Conservation (phyloP, 2,797 vertebrate genomes). For the Phataginus tetradactyla region DNA sequence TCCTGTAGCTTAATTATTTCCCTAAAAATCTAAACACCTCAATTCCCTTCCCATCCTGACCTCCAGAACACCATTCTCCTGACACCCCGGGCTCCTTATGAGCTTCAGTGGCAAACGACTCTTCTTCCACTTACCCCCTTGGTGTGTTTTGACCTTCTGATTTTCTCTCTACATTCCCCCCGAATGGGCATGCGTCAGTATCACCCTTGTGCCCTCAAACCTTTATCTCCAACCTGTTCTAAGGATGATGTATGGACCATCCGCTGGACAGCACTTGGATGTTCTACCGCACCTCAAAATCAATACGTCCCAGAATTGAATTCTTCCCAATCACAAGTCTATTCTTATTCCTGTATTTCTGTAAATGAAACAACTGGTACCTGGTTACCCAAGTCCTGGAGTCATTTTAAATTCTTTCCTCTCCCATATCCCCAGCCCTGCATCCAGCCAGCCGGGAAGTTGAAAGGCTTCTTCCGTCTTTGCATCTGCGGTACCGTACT, state of each 20-base stretch:
- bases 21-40: neutral
- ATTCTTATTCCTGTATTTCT: neutral
- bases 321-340: neutral
- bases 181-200: neutral
- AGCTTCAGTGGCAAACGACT: neutral
- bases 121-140: neutral
- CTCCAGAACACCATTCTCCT: neutral
- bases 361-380: neutral
- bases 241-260: neutral
- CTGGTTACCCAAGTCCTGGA: neutral
- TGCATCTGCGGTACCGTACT: neutral
- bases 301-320: neutral
- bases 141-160: neutral
- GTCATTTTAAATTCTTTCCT: neutral
- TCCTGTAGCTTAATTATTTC: neutral
- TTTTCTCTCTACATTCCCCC: neutral
- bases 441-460: no score
- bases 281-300: neutral
- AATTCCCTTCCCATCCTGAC: neutral
- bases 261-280: neutral
- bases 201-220: neutral
- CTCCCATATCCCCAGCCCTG: neutral
- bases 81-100: neutral
- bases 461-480: neutral
- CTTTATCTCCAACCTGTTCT: neutral